These are phyloP conservation scores for Phortica magna DNA, from an alignment of 2,888 invertebrate species.

Conservation along the genomic window DNA sequence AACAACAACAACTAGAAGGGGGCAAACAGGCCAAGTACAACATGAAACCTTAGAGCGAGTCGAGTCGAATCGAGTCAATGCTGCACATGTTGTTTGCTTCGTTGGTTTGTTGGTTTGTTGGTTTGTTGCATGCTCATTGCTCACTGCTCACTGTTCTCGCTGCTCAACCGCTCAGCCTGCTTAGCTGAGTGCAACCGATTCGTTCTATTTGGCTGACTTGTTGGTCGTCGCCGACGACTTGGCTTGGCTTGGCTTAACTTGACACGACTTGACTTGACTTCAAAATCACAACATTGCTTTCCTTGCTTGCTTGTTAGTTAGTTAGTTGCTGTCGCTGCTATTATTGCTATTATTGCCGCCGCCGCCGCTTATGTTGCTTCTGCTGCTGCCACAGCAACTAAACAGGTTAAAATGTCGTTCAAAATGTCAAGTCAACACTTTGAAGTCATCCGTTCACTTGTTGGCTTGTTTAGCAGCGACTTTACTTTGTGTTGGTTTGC, in stretches of 20 bases:
- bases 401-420: conserved; percentile 74
- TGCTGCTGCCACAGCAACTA: conserved; percentile 51
- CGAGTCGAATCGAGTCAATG: not conserved
- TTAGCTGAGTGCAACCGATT: not conserved
- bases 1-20: conserved; percentile 46
- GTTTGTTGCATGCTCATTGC: conserved; percentile 56
- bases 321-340: conserved; percentile 5
- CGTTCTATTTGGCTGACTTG: conserved; percentile 50
- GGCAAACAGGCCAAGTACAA: conserved; percentile 34
- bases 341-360: conserved; percentile 5
- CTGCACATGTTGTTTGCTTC: conserved; percentile 44
- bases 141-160: conserved; percentile 32
- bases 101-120: conserved; percentile 67
- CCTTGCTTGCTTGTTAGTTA: conserved; percentile 13
- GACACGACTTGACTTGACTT: conserved; percentile 54
- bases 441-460: conserved; percentile 67
- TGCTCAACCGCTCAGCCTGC: conserved; percentile 10
- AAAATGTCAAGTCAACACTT: conserved; percentile 74
- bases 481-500: conserved; percentile 58
- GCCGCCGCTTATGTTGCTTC: conserved; percentile 41
- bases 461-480: conserved; percentile 40
- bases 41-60: conserved; percentile 36
- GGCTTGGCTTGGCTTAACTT: conserved; percentile 59
- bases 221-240: conserved; percentile 48
- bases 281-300: not conserved